These are phyloP conservation scores for Macropus fuliginosus DNA, from an alignment of 2,797 vertebrate species.

Conservation along the genomic window DNA sequence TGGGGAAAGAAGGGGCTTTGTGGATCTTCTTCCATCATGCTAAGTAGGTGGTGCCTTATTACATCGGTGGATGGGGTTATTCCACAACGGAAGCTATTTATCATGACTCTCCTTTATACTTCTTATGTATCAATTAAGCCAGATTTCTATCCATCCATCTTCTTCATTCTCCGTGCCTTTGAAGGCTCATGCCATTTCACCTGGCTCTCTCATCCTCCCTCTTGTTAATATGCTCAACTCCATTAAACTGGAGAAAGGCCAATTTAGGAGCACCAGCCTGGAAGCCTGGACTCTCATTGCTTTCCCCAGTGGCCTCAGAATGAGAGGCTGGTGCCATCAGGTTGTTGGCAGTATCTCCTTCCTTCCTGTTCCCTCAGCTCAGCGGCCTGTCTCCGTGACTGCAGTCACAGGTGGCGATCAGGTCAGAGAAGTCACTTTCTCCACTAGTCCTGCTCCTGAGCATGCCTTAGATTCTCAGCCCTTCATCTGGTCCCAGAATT, in stretches of 20 bases:
- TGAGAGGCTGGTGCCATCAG: neutral
- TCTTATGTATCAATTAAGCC: neutral
- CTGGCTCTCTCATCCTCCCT: neutral
- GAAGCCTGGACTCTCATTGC: neutral
- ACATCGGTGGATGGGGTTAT: neutral
- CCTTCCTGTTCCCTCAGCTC: neutral
- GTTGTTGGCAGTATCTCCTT: neutral
- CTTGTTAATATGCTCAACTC: neutral
- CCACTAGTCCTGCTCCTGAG: neutral
- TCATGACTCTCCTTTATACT: neutral
- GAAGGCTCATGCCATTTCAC: too few relatives aligned
- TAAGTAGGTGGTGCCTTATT: neutral
- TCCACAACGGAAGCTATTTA: neutral
- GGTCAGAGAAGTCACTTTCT: neutral
- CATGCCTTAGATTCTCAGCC: neutral
- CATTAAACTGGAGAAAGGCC: neutral
- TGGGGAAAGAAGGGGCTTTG: neutral
- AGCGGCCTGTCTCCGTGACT: neutral
- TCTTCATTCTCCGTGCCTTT: neutral
- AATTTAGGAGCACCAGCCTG: neutral
- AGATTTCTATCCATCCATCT: neutral
- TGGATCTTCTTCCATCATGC: neutral
- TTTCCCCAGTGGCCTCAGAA: neutral
- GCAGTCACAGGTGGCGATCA: neutral
- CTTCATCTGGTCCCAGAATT: neutral